Conservation (phyloP, 1,140 invertebrate species). For the Uloborus diversus region DNA sequence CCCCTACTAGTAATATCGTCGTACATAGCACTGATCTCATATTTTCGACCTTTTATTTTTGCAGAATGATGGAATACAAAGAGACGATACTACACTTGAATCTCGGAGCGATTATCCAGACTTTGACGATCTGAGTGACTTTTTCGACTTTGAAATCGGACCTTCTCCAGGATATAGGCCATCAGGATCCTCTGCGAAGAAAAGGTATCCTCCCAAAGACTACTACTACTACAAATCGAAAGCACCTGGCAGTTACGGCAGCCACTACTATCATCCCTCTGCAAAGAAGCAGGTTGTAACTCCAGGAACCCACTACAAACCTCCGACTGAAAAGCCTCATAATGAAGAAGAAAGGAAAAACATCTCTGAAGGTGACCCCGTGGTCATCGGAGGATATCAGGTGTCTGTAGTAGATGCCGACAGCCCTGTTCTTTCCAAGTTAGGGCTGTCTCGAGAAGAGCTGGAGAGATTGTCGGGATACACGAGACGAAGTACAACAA, state of each 20-base stretch:
- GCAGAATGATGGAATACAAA: too few relatives aligned
- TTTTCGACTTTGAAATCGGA: conserved; percentile 40
- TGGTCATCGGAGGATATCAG: conserved; percentile 19
- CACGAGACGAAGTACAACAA: conserved; percentile 5
- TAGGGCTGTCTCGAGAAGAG: conserved; percentile 34
- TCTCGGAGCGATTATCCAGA: conserved; percentile 25
- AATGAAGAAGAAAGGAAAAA: neutral
- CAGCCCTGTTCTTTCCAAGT: conserved; percentile 17
- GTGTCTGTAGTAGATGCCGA: conserved; percentile 31
- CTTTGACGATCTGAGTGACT: conserved; percentile 29
- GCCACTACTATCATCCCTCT: too few relatives aligned
- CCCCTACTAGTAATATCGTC: too few relatives aligned
- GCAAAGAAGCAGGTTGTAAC: conserved; percentile 12
- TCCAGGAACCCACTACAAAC: conserved; percentile 38
- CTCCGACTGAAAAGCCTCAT: neutral
- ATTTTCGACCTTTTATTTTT: too few relatives aligned
- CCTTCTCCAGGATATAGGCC: neutral
- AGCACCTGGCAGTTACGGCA: neutral
- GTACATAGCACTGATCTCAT: too few relatives aligned
- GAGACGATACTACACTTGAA: neutral
- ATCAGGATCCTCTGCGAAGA: neutral
- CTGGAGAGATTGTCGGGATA: conserved; percentile 16
- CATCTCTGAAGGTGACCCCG: conserved; percentile 10
- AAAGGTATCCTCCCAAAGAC: neutral
- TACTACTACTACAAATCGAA: conserved; percentile 34